These are phyloP conservation scores for Cataglyphis albicans DNA, from an alignment of 2,888 invertebrate species.

Conservation along the genomic window DNA sequence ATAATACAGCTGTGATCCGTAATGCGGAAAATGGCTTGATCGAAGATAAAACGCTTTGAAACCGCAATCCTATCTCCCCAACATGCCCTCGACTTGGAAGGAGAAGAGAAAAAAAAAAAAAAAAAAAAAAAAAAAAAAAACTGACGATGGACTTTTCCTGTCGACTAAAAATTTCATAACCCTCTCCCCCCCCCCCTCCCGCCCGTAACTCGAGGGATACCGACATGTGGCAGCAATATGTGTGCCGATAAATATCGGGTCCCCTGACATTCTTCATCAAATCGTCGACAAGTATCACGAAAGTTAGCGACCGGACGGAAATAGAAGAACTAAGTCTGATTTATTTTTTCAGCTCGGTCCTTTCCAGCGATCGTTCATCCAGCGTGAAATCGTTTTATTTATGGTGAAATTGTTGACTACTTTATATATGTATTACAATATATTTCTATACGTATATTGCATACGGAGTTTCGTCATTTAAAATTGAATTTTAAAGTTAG, in stretches of 20 bases:
- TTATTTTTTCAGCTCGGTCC: constrained; percentile 17
- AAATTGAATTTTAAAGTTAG: not conserved
- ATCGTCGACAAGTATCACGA: not conserved
- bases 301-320: not conserved
- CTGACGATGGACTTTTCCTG: constrained; percentile 11
- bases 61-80: not conserved
- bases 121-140: constrained; percentile 2
- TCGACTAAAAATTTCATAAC: constrained; percentile 30
- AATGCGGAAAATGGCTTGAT: not conserved
- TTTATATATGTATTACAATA: not conserved
- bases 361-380: not conserved
- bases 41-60: constrained; percentile 2
- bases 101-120: too few relatives aligned
- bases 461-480: not conserved
- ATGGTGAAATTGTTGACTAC: constrained; percentile 9
- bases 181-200: not conserved
- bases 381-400: not conserved
- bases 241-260: constrained; percentile 35
- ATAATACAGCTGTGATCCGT: not conserved
- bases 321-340: not conserved
- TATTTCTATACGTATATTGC: not conserved
- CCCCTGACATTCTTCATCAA: not conserved
- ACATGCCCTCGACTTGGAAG: not conserved
- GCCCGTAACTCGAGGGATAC: not conserved
- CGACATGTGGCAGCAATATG: constrained; percentile 75